Base-by-base conservation (phyloP, 2,797 vertebrate species). In the Poecilia gillii region DNA sequence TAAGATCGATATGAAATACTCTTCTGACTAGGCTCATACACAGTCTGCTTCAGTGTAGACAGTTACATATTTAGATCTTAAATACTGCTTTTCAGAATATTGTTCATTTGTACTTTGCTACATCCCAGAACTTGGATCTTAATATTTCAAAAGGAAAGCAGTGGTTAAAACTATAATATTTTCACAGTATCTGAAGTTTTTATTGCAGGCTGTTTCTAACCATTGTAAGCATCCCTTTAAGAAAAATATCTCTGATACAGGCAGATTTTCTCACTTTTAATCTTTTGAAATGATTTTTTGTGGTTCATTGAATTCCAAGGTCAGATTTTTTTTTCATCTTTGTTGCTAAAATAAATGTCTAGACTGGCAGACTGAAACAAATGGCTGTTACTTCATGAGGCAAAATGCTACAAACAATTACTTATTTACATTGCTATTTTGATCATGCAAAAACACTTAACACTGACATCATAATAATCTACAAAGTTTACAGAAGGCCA, bases 1-100 rank as follows among this genome's bases (percentile, higher is more conserved):
- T 66, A 12, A 5, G 62, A 81, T 84, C 84, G 75, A 78, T 84
- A 51, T 73, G 28, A 31, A 73, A 84, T 85, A 74, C 72, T 81
- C 71, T 43, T 25, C 75, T 72, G 72, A 68, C 68, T 72, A 3
- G 1, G 71, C 75, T 81, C 73, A 57, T 36, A 78, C 57, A 59
- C 55, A 73, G 16, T 79, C 71, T 68, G 36, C 9, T 68, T 41
- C 64, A 68, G 11, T 25, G 36, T 12, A 4, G 2, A 25, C 20
- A 12, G 16, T 23, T 12, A 25, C 3, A 41, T 41, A 68, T 68
- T 25, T 12, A n/a, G 36, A 68, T 41, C 18, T 41, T 41, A 68
- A 64, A 68, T 39, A 25, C 41, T 41, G 20, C 9, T 68, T 68
- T 41, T 1, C 8, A 41, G 64, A 68, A 41, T 41, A 68, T 25